Percentiles rank a stretch among this genome's conserved stretches.
Evolutionary conservation across 2,888 invertebrate genomes (phyloP).

Genomic region (Stramonita haemastoma): DNA sequence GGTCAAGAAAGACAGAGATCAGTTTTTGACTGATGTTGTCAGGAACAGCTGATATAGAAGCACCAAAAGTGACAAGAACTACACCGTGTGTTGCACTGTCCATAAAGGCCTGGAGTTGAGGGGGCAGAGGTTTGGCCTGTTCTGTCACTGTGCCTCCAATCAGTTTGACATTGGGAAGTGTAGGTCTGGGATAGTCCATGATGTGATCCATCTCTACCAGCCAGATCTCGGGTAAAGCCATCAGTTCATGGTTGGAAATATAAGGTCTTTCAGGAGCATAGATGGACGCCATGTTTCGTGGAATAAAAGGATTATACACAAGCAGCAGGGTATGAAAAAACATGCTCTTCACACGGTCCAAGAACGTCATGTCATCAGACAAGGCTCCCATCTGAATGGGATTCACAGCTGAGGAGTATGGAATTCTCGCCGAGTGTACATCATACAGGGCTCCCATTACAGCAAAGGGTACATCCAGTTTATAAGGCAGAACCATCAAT

Average conservation of each 20-base stretch:
- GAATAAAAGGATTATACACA: not conserved
- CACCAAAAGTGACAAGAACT: slow-evolving; percentile 56
- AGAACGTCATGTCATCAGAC: slow-evolving; percentile 29
- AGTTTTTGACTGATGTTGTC: slow-evolving; percentile 25
- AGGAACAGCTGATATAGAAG: slow-evolving; percentile 41
- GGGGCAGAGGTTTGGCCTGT: slow-evolving; percentile 49
- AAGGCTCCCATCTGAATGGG: not conserved
- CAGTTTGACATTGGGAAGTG: slow-evolving; percentile 50
- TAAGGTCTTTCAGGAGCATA: not conserved
- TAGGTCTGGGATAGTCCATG: not conserved
- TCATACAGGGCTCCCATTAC: not conserved
- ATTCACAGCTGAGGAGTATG: not conserved
- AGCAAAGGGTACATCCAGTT: slow-evolving; percentile 11
- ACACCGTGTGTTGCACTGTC: slow-evolving; percentile 47
- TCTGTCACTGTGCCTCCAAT: slow-evolving; percentile 54
- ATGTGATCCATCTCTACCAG: slow-evolving; percentile 9
- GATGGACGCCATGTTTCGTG: slow-evolving; percentile 33
- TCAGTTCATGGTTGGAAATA: not conserved
- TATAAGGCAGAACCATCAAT: not conserved
- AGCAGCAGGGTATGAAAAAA: not conserved
- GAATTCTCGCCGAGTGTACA: not conserved
- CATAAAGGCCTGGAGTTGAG: slow-evolving; percentile 47
- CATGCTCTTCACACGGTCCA: slow-evolving; percentile 29
- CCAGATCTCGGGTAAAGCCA: not conserved
- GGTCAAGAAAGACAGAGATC: slow-evolving; percentile 40